Conservation (phyloP, 2,888 invertebrate species). For the Apoda limacodes region DNA sequence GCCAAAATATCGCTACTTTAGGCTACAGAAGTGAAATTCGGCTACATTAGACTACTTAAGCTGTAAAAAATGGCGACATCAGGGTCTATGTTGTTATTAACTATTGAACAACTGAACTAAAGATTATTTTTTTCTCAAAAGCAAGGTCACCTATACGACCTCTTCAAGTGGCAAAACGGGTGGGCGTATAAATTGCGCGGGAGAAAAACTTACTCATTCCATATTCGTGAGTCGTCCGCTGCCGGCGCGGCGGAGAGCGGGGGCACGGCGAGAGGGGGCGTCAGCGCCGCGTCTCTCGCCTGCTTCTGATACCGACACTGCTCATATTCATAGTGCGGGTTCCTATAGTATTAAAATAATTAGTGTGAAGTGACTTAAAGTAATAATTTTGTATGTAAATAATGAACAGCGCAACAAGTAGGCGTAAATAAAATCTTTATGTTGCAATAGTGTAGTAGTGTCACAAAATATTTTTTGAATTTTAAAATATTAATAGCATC, state of each 20-base stretch:
- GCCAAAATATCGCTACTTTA: too few species aligned
- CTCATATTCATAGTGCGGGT: constrained; percentile 29
- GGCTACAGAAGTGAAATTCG: too few species aligned
- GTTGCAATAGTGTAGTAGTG: not conserved
- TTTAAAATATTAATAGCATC: too few species aligned
- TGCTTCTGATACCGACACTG: constrained; percentile 31
- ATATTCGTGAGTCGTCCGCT: constrained; percentile 45
- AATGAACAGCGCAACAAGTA: not conserved
- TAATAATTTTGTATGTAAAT: not conserved
- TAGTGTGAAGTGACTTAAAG: not conserved
- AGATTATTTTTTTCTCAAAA: too few species aligned
- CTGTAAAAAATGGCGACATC: too few species aligned
- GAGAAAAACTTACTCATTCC: constrained; percentile 45
- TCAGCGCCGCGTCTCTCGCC: constrained; percentile 26
- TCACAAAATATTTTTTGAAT: not conserved
- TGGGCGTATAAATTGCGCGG: constrained; percentile 45
- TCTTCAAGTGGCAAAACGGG: constrained; percentile 21
- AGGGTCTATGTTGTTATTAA: too few species aligned
- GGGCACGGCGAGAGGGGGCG: constrained; percentile 31
- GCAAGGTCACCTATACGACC: constrained; percentile 25
- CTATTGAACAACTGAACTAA: too few species aligned
- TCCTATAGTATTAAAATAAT: not conserved
- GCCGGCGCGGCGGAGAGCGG: too few species aligned
- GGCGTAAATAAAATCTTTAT: not conserved
- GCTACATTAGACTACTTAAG: too few species aligned